Percentiles rank a stretch among this genome's conserved stretches.
Evolutionary conservation across 53 echinoderm and acorn worm genomes (phyloP).

Genomic region (Holothuria scabra): DNA sequence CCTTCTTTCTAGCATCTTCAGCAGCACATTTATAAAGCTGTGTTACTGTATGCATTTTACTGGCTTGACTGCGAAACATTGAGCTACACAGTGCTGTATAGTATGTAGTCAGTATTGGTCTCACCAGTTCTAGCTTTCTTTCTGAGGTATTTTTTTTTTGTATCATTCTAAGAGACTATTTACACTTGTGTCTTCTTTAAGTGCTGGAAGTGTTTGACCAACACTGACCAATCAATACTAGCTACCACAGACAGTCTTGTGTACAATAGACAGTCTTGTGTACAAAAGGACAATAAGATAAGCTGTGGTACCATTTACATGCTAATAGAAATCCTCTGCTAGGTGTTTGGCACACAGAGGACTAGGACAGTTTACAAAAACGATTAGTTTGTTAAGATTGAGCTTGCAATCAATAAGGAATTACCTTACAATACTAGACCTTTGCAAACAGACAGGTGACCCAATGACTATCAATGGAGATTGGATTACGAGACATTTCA

Average conservation of each 20-base stretch:
- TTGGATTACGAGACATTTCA: constrained; percentile 12
- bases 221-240: background rate
- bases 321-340: background rate
- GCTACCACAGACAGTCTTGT: background rate
- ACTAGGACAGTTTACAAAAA: too few species aligned
- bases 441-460: constrained; percentile 11
- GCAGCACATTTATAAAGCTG: too few species aligned
- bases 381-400: too few species aligned
- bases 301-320: constrained; percentile 7
- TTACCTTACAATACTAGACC: background rate
- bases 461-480: background rate
- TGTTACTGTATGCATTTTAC: too few species aligned
- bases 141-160: too few species aligned
- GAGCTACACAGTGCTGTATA: too few species aligned
- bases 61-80: too few species aligned
- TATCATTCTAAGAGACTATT: background rate
- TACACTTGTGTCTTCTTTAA: background rate
- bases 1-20: too few species aligned
- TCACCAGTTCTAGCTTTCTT: too few species aligned
- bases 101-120: too few species aligned
- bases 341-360: background rate
- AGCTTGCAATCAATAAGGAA: constrained; percentile 24
- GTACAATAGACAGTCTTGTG: background rate
- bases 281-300: background rate
- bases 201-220: constrained; percentile 11